phyloP scores from a whole-genome alignment of 2,113 vertebrate species.

The Ia io region DNA sequence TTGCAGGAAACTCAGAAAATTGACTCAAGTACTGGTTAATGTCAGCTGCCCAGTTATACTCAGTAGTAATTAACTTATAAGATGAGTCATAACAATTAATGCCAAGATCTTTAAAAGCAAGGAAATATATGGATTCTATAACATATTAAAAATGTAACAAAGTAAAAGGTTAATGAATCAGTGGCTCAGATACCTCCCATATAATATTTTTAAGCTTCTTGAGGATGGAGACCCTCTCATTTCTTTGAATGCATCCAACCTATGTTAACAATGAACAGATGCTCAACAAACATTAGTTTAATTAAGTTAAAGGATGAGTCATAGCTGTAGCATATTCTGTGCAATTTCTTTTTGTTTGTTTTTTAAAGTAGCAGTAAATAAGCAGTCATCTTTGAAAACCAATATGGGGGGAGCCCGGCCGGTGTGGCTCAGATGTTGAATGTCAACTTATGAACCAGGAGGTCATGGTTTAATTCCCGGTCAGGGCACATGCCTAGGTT shows the following conservation, averaged over 20 bases:
- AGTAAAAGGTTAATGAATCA: neutral
- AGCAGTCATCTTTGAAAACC: neutral
- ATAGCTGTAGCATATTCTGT: neutral
- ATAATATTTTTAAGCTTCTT: neutral
- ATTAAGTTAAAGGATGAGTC: constrained; percentile 9
- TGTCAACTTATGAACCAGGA: too few relatives aligned
- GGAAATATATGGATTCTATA: neutral
- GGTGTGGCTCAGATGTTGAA: too few relatives aligned
- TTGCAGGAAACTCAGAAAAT: constrained; percentile 22
- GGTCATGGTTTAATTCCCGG: too few relatives aligned
- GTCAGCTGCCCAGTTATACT: neutral
- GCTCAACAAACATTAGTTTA: neutral
- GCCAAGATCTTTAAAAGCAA: constrained; percentile 16
- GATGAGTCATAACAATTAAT: neutral
- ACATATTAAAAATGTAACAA: neutral
- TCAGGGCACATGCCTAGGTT: too few relatives aligned
- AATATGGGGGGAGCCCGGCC: neutral
- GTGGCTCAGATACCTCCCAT: neutral
- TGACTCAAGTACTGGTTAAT: neutral
- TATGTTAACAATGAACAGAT: neutral
- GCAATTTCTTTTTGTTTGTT: neutral
- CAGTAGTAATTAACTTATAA: neutral
- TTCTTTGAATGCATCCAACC: neutral
- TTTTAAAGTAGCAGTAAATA: neutral
- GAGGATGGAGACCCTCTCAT: neutral